Conservation (phyloP, 2,888 invertebrate species). For the Phlogophora meticulosa region DNA sequence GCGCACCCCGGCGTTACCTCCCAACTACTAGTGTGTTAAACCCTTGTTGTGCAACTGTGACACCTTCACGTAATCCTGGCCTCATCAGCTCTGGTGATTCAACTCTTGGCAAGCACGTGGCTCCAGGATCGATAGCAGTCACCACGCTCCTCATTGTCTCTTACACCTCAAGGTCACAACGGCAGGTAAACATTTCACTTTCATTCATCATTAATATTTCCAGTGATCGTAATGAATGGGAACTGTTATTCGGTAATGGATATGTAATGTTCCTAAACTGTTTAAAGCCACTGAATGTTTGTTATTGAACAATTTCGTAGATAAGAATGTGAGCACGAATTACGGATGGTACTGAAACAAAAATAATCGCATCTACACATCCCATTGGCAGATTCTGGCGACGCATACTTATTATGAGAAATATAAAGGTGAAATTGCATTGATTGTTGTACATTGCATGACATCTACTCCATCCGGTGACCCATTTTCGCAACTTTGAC, state of each 20-base stretch:
- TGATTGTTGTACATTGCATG: constrained; percentile 81
- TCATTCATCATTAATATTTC: constrained; percentile 70
- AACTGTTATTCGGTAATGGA: constrained; percentile 37
- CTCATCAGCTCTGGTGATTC: constrained; percentile 70
- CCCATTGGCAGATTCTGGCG: constrained; percentile 54
- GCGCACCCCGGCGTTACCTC: constrained; percentile 2
- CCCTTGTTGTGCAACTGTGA: constrained; percentile 68
- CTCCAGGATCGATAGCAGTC: constrained; percentile 76
- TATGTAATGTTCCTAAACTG: constrained; percentile 44
- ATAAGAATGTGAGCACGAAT: constrained; percentile 46
- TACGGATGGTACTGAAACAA: constrained; percentile 51
- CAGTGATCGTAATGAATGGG: constrained; percentile 52
- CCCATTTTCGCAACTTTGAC: constrained; percentile 87
- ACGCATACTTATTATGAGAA: constrained; percentile 30
- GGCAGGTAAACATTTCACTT: constrained; percentile 81
- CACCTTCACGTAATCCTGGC: constrained; percentile 69
- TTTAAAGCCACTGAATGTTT: constrained; percentile 30
- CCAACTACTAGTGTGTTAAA: constrained; percentile 43
- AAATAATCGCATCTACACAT: constrained; percentile 53
- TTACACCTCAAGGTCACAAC: constrained; percentile 81
- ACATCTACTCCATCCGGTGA: constrained; percentile 78
- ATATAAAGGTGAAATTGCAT: constrained; percentile 76
- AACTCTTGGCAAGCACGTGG: constrained; percentile 71
- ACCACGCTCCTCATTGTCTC: constrained; percentile 69
- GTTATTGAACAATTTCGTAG: constrained; percentile 35